Conservation (phyloP, 2,797 vertebrate genomes). For the Glossophaga mutica region DNA sequence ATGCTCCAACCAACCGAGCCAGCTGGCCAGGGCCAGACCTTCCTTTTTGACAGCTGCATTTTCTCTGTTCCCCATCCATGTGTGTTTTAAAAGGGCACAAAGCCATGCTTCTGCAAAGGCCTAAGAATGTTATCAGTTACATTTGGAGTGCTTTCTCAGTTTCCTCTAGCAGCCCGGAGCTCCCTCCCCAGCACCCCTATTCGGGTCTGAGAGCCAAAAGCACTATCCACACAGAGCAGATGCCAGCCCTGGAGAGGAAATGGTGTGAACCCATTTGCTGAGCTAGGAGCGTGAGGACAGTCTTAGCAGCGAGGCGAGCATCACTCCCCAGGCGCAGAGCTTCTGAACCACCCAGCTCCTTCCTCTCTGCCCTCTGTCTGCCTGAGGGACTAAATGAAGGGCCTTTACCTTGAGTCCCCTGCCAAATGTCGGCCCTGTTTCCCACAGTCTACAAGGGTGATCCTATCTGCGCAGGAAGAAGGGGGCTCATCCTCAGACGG, state of each 20-base stretch:
- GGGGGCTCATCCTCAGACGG: not conserved
- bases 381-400: not conserved
- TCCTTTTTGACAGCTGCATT: not conserved
- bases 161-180: not conserved
- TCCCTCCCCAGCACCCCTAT: not conserved
- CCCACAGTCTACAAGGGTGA: not conserved
- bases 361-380: not conserved
- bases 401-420: not conserved
- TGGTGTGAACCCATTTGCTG: not conserved
- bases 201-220: not conserved
- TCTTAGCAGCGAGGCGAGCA: not conserved
- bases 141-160: not conserved
- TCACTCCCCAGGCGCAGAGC: not conserved
- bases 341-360: not conserved
- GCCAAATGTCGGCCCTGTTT: slow-evolving; percentile 43
- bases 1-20: not conserved
- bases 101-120: not conserved
- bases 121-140: no score
- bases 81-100: not conserved
- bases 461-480: slow-evolving; percentile 44
- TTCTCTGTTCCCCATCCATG: not conserved
- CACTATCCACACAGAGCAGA: not conserved
- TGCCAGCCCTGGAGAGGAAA: not conserved
- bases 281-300: not conserved
- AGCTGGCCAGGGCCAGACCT: not conserved